Percentiles rank a stretch among this genome's conserved stretches.
These are phyloP conservation scores for Philopedon plagiatum DNA, from an alignment of 2,888 invertebrate genomes.

Conservation along the genomic window DNA sequence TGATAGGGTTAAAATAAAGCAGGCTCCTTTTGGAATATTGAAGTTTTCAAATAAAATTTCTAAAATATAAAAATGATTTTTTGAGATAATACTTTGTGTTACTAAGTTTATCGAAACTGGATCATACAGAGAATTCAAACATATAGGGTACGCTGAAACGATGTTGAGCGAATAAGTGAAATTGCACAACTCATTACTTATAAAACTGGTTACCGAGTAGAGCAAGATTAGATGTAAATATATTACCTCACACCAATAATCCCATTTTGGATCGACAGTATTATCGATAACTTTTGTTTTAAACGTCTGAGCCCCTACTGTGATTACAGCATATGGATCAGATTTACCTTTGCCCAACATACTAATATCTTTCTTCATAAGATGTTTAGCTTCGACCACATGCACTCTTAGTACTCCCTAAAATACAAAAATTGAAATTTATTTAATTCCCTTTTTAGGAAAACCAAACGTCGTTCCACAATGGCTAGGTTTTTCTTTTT, in stretches of 20 bases:
- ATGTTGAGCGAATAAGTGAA: slow-evolving; percentile 1
- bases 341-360: slow-evolving; percentile 94
- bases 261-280: slow-evolving; percentile 96
- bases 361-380: slow-evolving; percentile 96
- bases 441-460: too few species aligned
- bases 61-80: too few species aligned
- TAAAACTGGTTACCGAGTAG: neutral
- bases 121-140: too few species aligned
- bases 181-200: neutral
- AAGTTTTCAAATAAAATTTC: too few species aligned
- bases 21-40: too few species aligned
- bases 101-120: too few species aligned
- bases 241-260: slow-evolving; percentile 96
- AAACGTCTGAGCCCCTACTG: slow-evolving; percentile 94
- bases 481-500: too few species aligned
- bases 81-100: too few species aligned
- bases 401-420: slow-evolving; percentile 96
- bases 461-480: too few species aligned
- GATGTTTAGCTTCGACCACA: slow-evolving; percentile 93
- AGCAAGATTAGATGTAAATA: neutral
- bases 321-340: slow-evolving; percentile 94
- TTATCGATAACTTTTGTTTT: slow-evolving; percentile 95
- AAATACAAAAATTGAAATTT: slow-evolving; percentile 22
- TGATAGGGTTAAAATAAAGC: too few species aligned
- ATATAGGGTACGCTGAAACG: too few species aligned